phyloP scores from a whole-genome alignment of 2,113 vertebrate species.

The Cyanistes caeruleus region DNA sequence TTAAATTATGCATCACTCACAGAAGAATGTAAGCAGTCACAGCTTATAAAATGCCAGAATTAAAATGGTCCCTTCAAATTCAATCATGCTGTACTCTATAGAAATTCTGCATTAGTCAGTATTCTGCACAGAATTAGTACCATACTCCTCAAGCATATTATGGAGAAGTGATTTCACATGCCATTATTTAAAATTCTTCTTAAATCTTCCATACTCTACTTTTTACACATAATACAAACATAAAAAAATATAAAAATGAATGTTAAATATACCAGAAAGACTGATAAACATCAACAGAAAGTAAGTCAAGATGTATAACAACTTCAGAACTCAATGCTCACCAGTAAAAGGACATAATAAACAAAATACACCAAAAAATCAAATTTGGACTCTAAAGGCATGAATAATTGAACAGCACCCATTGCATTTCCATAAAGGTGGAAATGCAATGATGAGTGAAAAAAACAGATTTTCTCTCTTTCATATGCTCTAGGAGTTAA shows the following conservation, averaged over 20 bases:
- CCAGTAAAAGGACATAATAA: not conserved
- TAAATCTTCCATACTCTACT: not conserved
- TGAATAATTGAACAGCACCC: not conserved
- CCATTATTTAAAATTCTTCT: not conserved
- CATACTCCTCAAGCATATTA: not conserved
- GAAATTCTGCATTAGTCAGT: not conserved
- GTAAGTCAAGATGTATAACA: not conserved
- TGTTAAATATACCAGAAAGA: not conserved
- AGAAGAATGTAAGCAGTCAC: not conserved
- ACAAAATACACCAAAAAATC: not conserved
- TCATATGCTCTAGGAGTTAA: not conserved
- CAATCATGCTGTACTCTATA: not conserved
- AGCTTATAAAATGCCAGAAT: not conserved
- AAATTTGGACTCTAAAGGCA: not conserved
- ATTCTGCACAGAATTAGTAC: not conserved
- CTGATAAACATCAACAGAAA: not conserved
- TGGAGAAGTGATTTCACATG: not conserved
- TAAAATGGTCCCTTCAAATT: not conserved
- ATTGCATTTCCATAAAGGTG: not conserved
- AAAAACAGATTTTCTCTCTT: not conserved
- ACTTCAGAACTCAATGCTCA: not conserved
- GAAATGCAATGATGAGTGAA: not conserved
- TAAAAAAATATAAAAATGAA: not conserved
- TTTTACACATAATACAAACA: not conserved
- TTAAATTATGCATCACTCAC: constrained; percentile 19